A percentile compares a stretch with the other conserved stretches of the same genome.
These are phyloP conservation scores for Remorina albescens DNA, from an alignment of 2,797 vertebrate species.

Conservation along the genomic window DNA sequence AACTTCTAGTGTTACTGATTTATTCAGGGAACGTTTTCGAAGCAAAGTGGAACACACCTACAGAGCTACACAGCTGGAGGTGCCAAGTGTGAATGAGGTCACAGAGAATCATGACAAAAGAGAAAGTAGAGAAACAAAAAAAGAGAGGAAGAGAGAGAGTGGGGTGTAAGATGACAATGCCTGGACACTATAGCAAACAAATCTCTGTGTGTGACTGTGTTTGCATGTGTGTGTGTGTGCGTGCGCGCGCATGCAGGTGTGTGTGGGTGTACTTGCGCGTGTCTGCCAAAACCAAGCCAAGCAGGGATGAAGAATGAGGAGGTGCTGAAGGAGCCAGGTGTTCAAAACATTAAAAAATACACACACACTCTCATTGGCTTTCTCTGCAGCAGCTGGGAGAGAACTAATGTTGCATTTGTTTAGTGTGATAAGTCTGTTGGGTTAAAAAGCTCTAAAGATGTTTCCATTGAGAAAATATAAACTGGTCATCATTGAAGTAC, in stretches of 20 bases:
- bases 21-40: conserved; percentile 27
- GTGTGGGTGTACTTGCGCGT: conserved; percentile 14
- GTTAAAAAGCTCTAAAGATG: conserved; percentile 42
- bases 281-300: conserved; percentile 59
- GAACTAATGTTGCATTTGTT: conserved; percentile 46
- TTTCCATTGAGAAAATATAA: conserved; percentile 10
- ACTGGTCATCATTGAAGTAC: conserved; percentile 23
- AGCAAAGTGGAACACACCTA: conserved; percentile 28
- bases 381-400: conserved; percentile 39
- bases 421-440: conserved; percentile 45
- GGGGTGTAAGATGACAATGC: conserved; percentile 3
- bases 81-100: conserved; percentile 17
- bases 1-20: conserved; percentile 42
- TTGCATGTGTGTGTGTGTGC: conserved; percentile 8
- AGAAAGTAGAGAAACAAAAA: conserved; percentile 2
- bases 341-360: conserved; percentile 24
- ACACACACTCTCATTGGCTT: too few relatives aligned
- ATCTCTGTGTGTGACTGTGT: conserved; percentile 27
- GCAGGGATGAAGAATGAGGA: conserved; percentile 69
- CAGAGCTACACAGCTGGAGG: conserved; percentile 41
- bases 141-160: background rate
- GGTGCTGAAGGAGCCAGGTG: conserved; percentile 56
- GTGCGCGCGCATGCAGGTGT: conserved; percentile 23
- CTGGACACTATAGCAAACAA: conserved; percentile 26
- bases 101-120: conserved; percentile 18